These are phyloP conservation scores for Parambassis ranga DNA, from an alignment of 2,797 vertebrate species.

Conservation along the genomic window DNA sequence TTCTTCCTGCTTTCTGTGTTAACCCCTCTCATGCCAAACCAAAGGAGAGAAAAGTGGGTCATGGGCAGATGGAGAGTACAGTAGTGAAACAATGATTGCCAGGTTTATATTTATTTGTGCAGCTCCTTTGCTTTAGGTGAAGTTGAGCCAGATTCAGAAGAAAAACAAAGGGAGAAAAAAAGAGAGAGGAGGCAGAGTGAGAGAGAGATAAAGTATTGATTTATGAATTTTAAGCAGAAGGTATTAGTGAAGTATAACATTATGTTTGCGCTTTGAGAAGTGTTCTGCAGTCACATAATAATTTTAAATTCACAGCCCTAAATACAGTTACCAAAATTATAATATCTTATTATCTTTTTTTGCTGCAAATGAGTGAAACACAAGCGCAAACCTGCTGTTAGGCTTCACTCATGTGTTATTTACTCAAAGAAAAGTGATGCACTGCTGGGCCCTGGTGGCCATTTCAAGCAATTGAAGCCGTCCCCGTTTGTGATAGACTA, in stretches of 20 bases:
- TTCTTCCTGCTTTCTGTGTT: conserved; percentile 29
- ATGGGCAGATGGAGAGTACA: conserved; percentile 46
- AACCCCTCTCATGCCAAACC: conserved; percentile 41
- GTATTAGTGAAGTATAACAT: not conserved
- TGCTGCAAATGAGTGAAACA: not conserved
- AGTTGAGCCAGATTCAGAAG: not conserved
- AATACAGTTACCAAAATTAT: not conserved
- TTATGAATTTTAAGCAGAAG: conserved; percentile 10
- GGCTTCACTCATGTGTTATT: not conserved
- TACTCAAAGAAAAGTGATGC: conserved; percentile 12
- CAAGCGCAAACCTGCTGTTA: not conserved
- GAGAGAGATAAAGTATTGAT: conserved; percentile 8
- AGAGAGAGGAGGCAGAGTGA: not conserved
- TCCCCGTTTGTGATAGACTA: too few species aligned
- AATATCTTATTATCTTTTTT: too few species aligned
- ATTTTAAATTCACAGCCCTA: not conserved
- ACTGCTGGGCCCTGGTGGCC: conserved; percentile 64
- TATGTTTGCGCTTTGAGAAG: not conserved
- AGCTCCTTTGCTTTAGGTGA: conserved; percentile 15
- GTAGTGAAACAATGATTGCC: conserved; percentile 20
- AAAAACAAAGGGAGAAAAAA: not conserved
- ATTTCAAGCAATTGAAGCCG: conserved; percentile 33
- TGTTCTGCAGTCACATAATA: not conserved
- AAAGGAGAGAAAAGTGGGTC: conserved; percentile 65
- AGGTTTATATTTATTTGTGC: conserved; percentile 2